Evolutionary conservation across 2,888 invertebrate genomes (phyloP).

Genomic region (Drosophila pegasa): DNA sequence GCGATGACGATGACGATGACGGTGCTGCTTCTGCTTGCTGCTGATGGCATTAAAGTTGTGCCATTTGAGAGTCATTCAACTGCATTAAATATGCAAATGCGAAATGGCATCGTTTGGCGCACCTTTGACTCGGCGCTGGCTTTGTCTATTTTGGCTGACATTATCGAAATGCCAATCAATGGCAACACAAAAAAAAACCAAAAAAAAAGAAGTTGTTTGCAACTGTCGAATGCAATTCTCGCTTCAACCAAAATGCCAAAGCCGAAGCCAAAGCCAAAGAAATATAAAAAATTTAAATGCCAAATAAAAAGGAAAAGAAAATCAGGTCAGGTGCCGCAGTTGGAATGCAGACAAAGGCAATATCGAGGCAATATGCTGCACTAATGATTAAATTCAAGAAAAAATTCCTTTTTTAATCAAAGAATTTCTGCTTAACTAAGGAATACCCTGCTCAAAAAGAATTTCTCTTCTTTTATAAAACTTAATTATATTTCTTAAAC

Average conservation of each 20-base stretch:
- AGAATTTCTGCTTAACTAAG: too few species aligned
- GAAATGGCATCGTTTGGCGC: constrained; percentile 52
- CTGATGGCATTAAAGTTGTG: constrained; percentile 53
- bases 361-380: not conserved
- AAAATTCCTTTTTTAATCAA: not conserved
- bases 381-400: not conserved
- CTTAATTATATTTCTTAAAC: too few species aligned
- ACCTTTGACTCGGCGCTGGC: constrained; percentile 47
- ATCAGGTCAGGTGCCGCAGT: constrained; percentile 12
- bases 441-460: not conserved
- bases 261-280: not conserved
- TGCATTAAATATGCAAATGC: constrained; percentile 74
- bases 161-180: constrained; percentile 69
- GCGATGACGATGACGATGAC: too few species aligned
- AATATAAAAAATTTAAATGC: constrained; percentile 30
- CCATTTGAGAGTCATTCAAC: constrained; percentile 59
- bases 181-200: constrained; percentile 18
- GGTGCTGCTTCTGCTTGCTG: not conserved
- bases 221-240: constrained; percentile 33
- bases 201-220: constrained; percentile 40
- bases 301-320: constrained; percentile 11
- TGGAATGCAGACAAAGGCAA: constrained; percentile 9
- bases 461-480: too few species aligned
- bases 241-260: not conserved
- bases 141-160: constrained; percentile 47